Conservation (phyloP, 2,797 vertebrate genomes). For the Botia kubotai region DNA sequence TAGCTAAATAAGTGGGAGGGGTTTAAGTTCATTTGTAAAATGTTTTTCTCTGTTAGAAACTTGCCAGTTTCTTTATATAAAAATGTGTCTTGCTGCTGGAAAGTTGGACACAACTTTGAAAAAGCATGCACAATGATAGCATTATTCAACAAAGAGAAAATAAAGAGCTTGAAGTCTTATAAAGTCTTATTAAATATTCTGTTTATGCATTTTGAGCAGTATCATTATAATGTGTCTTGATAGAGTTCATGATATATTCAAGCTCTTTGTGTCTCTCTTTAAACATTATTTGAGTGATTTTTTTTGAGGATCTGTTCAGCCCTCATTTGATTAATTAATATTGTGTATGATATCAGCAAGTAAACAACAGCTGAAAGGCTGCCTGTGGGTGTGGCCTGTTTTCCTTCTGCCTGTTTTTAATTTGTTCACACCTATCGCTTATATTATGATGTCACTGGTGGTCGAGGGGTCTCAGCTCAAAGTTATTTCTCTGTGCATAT, state of each 20-base stretch:
- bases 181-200: slow-evolving; percentile 3
- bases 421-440: not conserved
- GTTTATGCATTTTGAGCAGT: not conserved
- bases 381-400: not conserved
- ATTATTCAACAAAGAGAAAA: slow-evolving; percentile 11
- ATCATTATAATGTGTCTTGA: not conserved
- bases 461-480: not conserved
- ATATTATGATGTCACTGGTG: not conserved
- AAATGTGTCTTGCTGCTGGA: slow-evolving; percentile 54
- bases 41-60: no score
- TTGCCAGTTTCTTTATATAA: not conserved
- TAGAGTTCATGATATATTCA: not conserved
- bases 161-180: not conserved
- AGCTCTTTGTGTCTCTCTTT: not conserved
- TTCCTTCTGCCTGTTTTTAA: slow-evolving; percentile 7
- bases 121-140: slow-evolving; percentile 33
- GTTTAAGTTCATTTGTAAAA: no score
- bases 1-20: not conserved
- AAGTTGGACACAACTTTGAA: slow-evolving; percentile 50
- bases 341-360: not conserved
- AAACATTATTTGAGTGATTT: not conserved
- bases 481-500: not conserved
- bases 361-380: not conserved
- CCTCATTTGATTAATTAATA: not conserved
- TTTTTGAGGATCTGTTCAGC: not conserved